Evolutionary conservation across 2,888 invertebrate genomes (phyloP), one percentile per base, ranked within the genome.

Genomic region (Mythimna albipuncta): DNA sequence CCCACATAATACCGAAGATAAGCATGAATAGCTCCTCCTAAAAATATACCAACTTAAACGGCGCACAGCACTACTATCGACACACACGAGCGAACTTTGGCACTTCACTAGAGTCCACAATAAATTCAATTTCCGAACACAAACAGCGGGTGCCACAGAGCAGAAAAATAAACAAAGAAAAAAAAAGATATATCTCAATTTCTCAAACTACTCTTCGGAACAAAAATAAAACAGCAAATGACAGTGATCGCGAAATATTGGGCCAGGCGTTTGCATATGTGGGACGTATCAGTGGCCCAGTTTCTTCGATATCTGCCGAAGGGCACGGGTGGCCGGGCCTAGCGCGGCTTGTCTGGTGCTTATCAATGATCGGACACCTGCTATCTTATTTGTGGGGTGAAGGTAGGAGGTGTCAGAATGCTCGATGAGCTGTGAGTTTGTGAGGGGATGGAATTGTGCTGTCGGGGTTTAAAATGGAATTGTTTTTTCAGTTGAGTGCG

Each of bases 281-380:
- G 79, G 71, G 50, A 82, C 82, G 70, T 91, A 91, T 92, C 91
- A 85, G 73, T 91, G 93, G 77, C 92, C 92, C 85, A 93, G 88
- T 90, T 94, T 88, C 76, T 62, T 85, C 88, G 90, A 90, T 92
- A 92, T 89, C 91, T 87, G 62, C 69, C 76, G 91, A 92, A 94
- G 93, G 93, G 82, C 86, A 83, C 74, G 76, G 81, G 79, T 84
- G 75, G 72, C 73, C 70, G 79, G 57, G 61, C 35, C 32, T 26
- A 71, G 57, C 73, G 66, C n/a, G 71, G 57, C 73, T 66, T 64
- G 65, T 67, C 69, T 69, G 64, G 73, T 69, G 81, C 67, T 85
- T 86, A 86, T 86, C 85, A 79, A 82, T 69, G 75, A 80, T 81
- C 82, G 64, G 81, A 76, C 73, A 86, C 86, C 85, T 86, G 83